Evolutionary conservation across 2,113 vertebrate genomes (phyloP).

Genomic region (Tenebrosternarchus preto): DNA sequence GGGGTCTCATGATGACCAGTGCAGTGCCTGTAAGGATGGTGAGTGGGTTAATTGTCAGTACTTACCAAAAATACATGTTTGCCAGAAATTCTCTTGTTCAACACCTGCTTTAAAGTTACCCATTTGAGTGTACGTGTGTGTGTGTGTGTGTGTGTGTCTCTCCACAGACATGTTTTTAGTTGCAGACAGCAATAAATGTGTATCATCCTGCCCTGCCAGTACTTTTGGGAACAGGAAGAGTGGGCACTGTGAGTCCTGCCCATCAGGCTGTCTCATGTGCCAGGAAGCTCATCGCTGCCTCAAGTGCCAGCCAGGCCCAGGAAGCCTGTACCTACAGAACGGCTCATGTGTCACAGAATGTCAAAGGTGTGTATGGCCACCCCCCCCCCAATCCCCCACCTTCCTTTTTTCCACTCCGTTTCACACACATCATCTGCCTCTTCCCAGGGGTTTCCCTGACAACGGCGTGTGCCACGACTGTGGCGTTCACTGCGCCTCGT

Average conservation of each 20-base stretch:
- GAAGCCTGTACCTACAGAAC: slow-evolving; percentile 74
- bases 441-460: slow-evolving; percentile 80
- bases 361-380: slow-evolving; percentile 15
- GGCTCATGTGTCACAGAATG: slow-evolving; percentile 59
- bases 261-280: slow-evolving; percentile 75
- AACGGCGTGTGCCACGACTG: slow-evolving; percentile 69
- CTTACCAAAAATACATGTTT: background rate
- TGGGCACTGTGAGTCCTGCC: slow-evolving; percentile 79
- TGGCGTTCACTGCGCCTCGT: slow-evolving; percentile 75
- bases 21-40: slow-evolving; percentile 83
- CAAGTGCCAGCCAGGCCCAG: slow-evolving; percentile 67
- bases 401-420: background rate
- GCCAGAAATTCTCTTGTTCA: background rate
- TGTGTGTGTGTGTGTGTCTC: background rate
- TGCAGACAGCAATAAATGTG: slow-evolving; percentile 72
- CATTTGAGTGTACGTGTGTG: no score
- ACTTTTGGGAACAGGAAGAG: slow-evolving; percentile 72
- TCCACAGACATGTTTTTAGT: slow-evolving; percentile 35
- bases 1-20: slow-evolving; percentile 59
- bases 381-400: background rate
- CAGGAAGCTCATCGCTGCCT: slow-evolving; percentile 66
- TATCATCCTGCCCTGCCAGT: slow-evolving; percentile 74
- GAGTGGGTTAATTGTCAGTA: slow-evolving; percentile 22
- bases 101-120: background rate
- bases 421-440: background rate